Evolutionary conservation across 2,888 invertebrate species (phyloP).

Genomic region (Caenorhabditis sp.): DNA sequence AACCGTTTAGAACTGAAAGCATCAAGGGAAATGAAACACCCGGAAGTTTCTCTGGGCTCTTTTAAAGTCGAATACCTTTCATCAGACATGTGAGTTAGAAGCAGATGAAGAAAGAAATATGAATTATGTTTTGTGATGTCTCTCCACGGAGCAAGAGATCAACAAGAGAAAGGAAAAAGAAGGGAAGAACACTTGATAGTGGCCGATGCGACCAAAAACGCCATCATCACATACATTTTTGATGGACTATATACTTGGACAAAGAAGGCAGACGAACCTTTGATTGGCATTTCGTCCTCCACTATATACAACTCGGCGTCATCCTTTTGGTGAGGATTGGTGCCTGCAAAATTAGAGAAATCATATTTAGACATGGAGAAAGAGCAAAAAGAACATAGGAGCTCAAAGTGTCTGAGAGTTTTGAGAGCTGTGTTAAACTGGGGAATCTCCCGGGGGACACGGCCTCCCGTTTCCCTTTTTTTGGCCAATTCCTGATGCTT

Average conservation of each 20-base stretch:
- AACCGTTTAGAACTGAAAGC: constrained; percentile 90
- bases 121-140: not conserved
- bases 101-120: not conserved
- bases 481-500: constrained; percentile 51
- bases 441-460: constrained; percentile 23
- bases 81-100: constrained; percentile 43
- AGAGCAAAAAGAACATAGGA: constrained; percentile 4
- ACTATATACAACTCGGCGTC: constrained; percentile 80
- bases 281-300: constrained; percentile 88
- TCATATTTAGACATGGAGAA: not conserved
- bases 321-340: constrained; percentile 94
- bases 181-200: constrained; percentile 32
- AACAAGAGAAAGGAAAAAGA: constrained; percentile 7
- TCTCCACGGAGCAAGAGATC: constrained; percentile 4
- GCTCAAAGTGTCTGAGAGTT: constrained; percentile 25
- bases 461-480: constrained; percentile 11
- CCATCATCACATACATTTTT: constrained; percentile 58
- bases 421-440: constrained; percentile 20
- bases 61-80: constrained; percentile 30
- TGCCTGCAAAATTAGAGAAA: constrained; percentile 85
- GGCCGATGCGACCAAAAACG: constrained; percentile 32
- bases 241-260: constrained; percentile 54
- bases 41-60: constrained; percentile 18
- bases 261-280: constrained; percentile 84
- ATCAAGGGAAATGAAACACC: not conserved